phyloP scores from a whole-genome alignment of 2,113 vertebrate species.

The Lucifuga dentata region DNA sequence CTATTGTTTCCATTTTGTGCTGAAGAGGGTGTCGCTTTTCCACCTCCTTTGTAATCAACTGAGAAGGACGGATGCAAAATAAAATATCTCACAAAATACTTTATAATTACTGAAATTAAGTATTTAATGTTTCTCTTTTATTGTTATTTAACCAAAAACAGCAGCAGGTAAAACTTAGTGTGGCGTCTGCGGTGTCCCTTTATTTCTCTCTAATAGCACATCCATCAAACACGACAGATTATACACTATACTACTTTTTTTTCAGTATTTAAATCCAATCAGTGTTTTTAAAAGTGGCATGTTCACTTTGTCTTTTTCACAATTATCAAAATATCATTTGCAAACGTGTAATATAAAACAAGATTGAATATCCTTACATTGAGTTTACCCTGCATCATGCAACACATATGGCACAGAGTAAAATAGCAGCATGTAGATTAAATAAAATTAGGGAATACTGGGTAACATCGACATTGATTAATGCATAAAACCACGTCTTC shows the following conservation, averaged over 20 bases:
- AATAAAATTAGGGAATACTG: conserved; percentile 9
- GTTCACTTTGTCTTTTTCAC: conserved; percentile 26
- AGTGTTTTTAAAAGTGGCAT: background rate
- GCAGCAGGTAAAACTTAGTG: too few relatives aligned
- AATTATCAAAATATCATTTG: conserved; percentile 39
- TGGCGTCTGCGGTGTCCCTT: background rate
- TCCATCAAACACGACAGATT: conserved; percentile 26
- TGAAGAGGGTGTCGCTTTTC: background rate
- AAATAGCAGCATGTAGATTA: conserved; percentile 38
- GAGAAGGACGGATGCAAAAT: background rate
- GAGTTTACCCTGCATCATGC: conserved; percentile 31
- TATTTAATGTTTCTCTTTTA: too few relatives aligned
- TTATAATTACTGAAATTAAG: too few relatives aligned
- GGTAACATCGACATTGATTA: conserved; percentile 4
- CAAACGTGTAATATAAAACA: conserved; percentile 33
- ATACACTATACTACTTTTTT: background rate
- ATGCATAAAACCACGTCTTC: conserved; percentile 1
- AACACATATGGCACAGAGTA: conserved; percentile 35
- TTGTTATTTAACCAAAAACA: background rate
- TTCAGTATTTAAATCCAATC: background rate
- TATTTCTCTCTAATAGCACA: conserved; percentile 38
- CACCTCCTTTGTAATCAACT: conserved; percentile 17
- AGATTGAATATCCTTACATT: conserved; percentile 29
- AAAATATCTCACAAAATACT: too few relatives aligned
- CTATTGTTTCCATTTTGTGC: background rate